phyloP scores from a whole-genome alignment of 2,113 vertebrate genomes.

The Gorsachius goisagi region DNA sequence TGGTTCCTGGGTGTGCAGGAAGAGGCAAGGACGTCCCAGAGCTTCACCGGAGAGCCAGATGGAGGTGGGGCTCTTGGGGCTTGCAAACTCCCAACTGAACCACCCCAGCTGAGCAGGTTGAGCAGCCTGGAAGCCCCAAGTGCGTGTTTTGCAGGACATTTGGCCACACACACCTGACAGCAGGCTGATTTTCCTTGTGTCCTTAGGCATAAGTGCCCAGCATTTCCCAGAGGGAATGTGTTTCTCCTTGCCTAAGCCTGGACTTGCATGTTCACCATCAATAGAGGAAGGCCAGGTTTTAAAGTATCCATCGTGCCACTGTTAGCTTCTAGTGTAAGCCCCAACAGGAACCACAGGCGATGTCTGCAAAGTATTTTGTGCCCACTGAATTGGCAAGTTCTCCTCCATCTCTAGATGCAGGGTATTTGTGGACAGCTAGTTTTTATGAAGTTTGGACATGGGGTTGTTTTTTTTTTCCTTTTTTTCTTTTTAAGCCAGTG shows the following conservation, averaged over 20 bases:
- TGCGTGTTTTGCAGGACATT: background rate
- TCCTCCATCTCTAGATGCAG: background rate
- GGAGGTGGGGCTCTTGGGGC: background rate
- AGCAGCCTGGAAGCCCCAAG: background rate
- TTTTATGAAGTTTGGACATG: background rate
- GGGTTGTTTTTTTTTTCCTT: background rate
- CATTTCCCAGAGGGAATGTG: background rate
- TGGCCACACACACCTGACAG: fast-evolving
- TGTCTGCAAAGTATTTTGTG: background rate
- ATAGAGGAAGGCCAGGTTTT: background rate
- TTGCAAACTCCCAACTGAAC: background rate
- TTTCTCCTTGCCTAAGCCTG: background rate
- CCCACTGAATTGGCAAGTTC: background rate
- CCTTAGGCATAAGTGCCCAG: background rate
- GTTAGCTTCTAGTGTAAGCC: background rate
- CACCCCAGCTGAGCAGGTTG: background rate
- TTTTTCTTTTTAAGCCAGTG: background rate
- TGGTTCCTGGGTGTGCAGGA: background rate
- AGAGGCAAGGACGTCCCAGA: background rate
- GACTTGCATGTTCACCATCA: background rate
- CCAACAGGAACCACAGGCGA: background rate
- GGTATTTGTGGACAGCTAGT: background rate
- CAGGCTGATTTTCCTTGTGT: background rate
- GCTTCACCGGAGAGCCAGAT: background rate
- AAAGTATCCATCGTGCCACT: background rate